These are phyloP conservation scores for Actinostola sp. DNA, from an alignment of 92 coral and sea anemone species.

Conservation along the genomic window DNA sequence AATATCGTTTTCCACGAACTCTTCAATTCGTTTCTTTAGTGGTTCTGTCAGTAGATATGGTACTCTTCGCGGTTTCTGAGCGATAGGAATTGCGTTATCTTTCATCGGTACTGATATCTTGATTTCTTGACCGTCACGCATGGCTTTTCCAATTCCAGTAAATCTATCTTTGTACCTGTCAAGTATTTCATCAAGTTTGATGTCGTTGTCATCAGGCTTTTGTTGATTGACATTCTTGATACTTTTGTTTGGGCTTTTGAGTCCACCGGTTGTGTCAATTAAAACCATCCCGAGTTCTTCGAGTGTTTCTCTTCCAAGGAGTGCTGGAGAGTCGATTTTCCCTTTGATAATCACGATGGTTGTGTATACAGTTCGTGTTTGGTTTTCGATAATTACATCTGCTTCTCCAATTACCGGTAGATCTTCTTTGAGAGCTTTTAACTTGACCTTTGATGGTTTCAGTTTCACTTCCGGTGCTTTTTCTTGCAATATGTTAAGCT, in stretches of 20 bases:
- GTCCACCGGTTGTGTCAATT: constrained; percentile 59
- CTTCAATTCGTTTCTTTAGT: constrained; percentile 29
- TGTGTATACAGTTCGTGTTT: constrained; percentile 41
- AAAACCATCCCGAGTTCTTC: constrained; percentile 66
- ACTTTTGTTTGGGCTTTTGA: constrained; percentile 45
- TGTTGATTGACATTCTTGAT: constrained; percentile 22
- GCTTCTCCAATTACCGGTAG: constrained; percentile 63
- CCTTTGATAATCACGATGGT: constrained; percentile 47
- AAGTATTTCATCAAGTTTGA: constrained; percentile 17
- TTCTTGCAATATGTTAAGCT: constrained; percentile 10
- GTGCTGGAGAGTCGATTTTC: constrained; percentile 68
- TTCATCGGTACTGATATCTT: too few relatives aligned
- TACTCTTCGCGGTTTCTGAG: too few relatives aligned
- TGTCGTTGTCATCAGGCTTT: not conserved
- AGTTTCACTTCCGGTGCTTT: constrained; percentile 50
- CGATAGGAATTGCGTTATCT: too few relatives aligned
- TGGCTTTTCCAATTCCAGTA: constrained; percentile 46
- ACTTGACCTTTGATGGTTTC: constrained; percentile 36
- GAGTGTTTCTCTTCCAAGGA: constrained; percentile 53
- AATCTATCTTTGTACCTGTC: constrained; percentile 26
- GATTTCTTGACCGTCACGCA: constrained; percentile 41
- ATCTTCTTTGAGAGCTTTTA: constrained; percentile 55
- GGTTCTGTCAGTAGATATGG: constrained; percentile 55
- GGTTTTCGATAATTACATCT: constrained; percentile 43
- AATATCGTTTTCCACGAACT: constrained; percentile 35